phyloP scores from a whole-genome alignment of 1,140 invertebrate genomes.

The Idris sp. region DNA sequence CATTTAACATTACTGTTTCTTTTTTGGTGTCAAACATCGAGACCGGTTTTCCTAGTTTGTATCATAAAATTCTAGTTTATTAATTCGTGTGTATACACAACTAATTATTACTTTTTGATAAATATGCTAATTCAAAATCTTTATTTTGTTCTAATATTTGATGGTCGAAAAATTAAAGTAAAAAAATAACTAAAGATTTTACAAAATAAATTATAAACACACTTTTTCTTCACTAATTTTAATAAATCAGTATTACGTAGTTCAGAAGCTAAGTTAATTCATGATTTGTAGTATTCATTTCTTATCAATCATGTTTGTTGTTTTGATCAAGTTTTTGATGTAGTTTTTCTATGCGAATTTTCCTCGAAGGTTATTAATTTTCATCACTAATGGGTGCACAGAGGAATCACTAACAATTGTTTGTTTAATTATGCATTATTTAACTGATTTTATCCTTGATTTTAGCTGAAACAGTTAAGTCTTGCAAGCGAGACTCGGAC shows the following conservation, averaged over 20 bases:
- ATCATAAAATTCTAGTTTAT: slow-evolving; percentile 30
- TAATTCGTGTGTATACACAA: slow-evolving; percentile 24
- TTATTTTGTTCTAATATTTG: background rate
- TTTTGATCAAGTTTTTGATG: background rate
- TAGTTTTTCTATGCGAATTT: slow-evolving; percentile 8
- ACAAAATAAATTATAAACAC: too few relatives aligned
- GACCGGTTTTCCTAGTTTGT: slow-evolving; percentile 46
- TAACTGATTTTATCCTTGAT: slow-evolving; percentile 33
- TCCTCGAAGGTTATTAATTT: background rate
- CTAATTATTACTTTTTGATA: slow-evolving; percentile 1
- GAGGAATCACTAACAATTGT: background rate
- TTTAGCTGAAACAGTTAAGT: slow-evolving; percentile 66
- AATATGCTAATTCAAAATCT: background rate
- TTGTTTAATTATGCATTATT: slow-evolving; percentile 19
- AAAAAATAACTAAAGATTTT: too few relatives aligned
- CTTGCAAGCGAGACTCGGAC: slow-evolving; percentile 67
- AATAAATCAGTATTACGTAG: too few relatives aligned
- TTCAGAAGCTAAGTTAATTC: too few relatives aligned
- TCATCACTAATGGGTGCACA: background rate
- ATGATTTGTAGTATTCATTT: too few relatives aligned
- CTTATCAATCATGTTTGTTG: background rate
- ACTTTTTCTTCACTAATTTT: too few relatives aligned
- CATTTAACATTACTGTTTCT: slow-evolving; percentile 13
- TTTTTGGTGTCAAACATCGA: slow-evolving; percentile 6
- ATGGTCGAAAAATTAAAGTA: slow-evolving; percentile 1